These are phyloP conservation scores for Ophioninae sp. DNA, from an alignment of 2,888 invertebrate genomes.

Conservation along the genomic window DNA sequence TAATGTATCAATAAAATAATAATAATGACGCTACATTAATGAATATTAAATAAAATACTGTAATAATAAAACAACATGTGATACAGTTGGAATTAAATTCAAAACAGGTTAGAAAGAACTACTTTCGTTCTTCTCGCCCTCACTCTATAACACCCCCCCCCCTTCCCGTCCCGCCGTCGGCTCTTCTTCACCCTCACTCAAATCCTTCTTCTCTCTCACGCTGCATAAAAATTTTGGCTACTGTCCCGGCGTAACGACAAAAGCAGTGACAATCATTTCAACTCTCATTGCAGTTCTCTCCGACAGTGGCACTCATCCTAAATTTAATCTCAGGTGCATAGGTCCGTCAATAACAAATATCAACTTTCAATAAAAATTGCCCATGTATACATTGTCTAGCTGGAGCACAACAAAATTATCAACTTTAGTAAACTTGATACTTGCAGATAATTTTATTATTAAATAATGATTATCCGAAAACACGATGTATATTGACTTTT, in stretches of 20 bases:
- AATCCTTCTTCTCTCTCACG: background rate
- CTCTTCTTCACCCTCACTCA: background rate
- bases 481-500: too few relatives aligned
- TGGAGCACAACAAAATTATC: too few relatives aligned
- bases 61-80: background rate
- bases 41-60: background rate
- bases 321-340: background rate
- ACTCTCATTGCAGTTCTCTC: background rate
- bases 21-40: background rate
- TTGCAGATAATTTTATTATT: too few relatives aligned
- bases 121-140: too few relatives aligned
- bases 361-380: too few relatives aligned
- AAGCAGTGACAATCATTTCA: background rate
- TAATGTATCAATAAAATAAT: background rate
- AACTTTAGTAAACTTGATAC: too few relatives aligned
- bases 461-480: too few relatives aligned
- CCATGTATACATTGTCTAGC: too few relatives aligned
- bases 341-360: background rate
- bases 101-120: background rate
- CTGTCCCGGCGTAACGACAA: background rate
- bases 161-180: background rate
- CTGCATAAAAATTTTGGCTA: background rate
- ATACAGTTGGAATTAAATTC: background rate
- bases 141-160: background rate
- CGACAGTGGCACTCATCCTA: background rate